Base-by-base conservation (phyloP, 2,113 vertebrate species). In the Eublepharis macularius region DNA sequence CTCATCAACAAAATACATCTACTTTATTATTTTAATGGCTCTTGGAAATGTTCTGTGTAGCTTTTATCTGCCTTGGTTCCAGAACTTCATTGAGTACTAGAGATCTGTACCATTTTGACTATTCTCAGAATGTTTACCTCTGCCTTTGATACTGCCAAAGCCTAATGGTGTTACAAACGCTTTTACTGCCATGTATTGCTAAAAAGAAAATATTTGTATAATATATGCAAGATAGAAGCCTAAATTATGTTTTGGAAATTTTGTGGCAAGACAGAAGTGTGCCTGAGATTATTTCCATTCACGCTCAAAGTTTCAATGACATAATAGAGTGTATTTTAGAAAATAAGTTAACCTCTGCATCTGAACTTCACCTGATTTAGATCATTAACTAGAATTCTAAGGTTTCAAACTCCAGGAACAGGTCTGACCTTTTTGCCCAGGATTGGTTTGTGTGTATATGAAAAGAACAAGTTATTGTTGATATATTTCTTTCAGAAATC, bases 231-330 rank as follows among this genome's bases (percentile, higher is more conserved):
- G 91, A 45, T 89, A 89, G 73, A 74, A 85, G 51, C 41, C 81
- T 72, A 66, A 87, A 79, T 24, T 87, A 81, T 1, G 6, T 81
- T 93, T 92, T 93, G 74, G 91, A 81, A 80, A 19, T 65, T 49
- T 83, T 80, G 11, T 80, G 88, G 80, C 87, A 26, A 39, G 57
- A 24, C 88, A 87, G 19, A 60, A 74, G 34, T 92, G 66, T 81
- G 90, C 34, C 81, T 93, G 84, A 94, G 57, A 89, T 92, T 0
- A 76, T 93, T 96, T 95, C 91, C 79, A 91, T 92, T 96, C 88
- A 90, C 89, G 43, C 81, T 94, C 72, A 86, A 34, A 93, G 54
- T 92, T 95, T 94, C 90, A 93, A 80, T 95, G 92, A 93, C 87
- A 77, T 94, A 94, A 93, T 94, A 78, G 41, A 90, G 0, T 84